Evolutionary conservation across 37 sponge, comb jelly and placozoan genomes (phyloP), one percentile per base, ranked within the genome.

Genomic region (Oopsacas minuta): DNA sequence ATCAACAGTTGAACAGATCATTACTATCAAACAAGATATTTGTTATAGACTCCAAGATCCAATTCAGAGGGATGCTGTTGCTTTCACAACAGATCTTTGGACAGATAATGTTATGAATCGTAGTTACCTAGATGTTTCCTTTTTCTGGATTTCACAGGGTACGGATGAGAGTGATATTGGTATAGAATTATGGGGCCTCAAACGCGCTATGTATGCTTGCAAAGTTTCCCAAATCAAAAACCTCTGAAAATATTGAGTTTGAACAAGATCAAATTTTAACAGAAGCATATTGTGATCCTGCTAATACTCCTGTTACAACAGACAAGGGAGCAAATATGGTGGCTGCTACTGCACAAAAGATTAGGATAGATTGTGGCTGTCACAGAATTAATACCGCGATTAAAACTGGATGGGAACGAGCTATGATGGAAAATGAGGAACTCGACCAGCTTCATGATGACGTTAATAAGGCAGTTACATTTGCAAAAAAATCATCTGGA

Each of bases 341-440:
- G 28, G 75, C 75, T 61, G 75, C 75, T 61, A 12, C 75, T 61
- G 75, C 75, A 61, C 75, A 61, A 61, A 61, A 61, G 75, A 46
- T 61, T 61, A 61, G 75, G 75, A 7, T 61, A 61, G 75, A 61
- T 61, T 61, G 75, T 34, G 30, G 32, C 75, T 61, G 75, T 12
- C 75, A 61, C 75, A 20, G 7, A 61, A 61, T 61, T 61, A 20
- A 20, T 61, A 61, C 75, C 20, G 75, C 75, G 28, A 61, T 61
- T 61, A 61, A 61, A 20, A 61, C 22, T 61, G 75, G 75, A 61
- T 61, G 75, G 75, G 75, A 61, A 61, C 75, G 75, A 10, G 75
- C 75, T 61, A 61, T 61, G 75, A 20, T 61, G 75, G 75, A 61
- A 61, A 61, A 32, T 61, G 75, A 61, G 22, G 75, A 61, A 61